A percentile compares a stretch with the other conserved stretches of the same genome.
Conservation (phyloP, 2,797 vertebrate species). For the Xenopus petersii region DNA sequence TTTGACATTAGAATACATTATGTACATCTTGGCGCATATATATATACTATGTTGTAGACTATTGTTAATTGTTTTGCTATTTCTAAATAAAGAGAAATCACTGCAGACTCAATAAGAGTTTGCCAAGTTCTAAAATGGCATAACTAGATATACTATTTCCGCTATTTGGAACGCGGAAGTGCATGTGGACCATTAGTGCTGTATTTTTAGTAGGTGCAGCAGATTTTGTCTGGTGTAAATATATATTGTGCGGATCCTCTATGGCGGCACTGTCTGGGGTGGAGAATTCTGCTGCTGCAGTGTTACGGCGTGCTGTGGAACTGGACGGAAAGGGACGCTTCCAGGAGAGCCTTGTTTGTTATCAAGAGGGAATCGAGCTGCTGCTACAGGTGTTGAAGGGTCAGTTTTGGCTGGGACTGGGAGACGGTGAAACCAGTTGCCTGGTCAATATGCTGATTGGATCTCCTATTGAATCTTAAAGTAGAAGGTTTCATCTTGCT, state of each 20-base stretch:
- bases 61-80: too few relatives aligned
- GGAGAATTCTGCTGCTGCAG: conserved; percentile 75
- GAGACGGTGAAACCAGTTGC: too few relatives aligned
- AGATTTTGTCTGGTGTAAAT: neutral
- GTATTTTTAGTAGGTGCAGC: neutral
- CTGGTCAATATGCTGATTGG: too few relatives aligned
- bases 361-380: conserved; percentile 93
- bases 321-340: conserved; percentile 77
- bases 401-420: conserved; percentile 49
- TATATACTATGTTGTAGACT: too few relatives aligned
- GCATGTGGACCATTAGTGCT: neutral
- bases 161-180: conserved; percentile 15
- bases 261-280: conserved; percentile 65
- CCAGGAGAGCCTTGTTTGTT: conserved; percentile 87
- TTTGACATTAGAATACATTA: too few relatives aligned
- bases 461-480: too few relatives aligned
- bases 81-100: too few relatives aligned
- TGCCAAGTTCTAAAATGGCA: too few relatives aligned
- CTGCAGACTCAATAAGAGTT: too few relatives aligned
- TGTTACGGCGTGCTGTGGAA: conserved; percentile 86
- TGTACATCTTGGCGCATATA: too few relatives aligned
- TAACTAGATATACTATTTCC: neutral
- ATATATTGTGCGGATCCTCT: neutral
- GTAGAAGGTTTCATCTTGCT: too few relatives aligned
- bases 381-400: conserved; percentile 85